These are phyloP conservation scores for Drosophila bunnanda DNA, from an alignment of 2,888 invertebrate genomes.

Conservation along the genomic window DNA sequence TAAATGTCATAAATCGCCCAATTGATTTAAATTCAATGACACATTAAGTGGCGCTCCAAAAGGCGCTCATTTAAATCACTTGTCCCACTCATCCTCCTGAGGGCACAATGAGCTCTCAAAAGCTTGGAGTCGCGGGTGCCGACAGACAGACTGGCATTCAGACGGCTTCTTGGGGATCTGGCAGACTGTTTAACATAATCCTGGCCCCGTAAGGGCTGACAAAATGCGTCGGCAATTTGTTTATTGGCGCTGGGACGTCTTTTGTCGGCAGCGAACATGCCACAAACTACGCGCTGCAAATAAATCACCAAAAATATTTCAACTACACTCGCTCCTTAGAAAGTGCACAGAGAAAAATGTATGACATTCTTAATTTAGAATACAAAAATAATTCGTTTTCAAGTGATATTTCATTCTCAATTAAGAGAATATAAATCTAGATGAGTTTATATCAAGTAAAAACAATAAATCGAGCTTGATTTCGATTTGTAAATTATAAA, in stretches of 20 bases:
- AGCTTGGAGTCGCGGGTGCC: constrained; percentile 19
- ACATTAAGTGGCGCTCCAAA: constrained; percentile 75
- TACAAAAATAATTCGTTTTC: neutral
- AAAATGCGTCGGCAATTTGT: constrained; percentile 82
- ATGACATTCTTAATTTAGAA: neutral
- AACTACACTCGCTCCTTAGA: constrained; percentile 69
- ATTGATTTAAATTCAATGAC: constrained; percentile 69
- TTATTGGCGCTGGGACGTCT: constrained; percentile 70
- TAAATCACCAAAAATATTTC: constrained; percentile 81
- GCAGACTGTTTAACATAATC: constrained; percentile 74
- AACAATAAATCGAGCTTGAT: too few species aligned
- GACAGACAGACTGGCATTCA: constrained; percentile 28
- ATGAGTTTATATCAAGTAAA: too few species aligned
- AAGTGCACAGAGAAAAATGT: constrained; percentile 9
- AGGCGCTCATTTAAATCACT: constrained; percentile 73
- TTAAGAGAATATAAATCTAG: too few species aligned
- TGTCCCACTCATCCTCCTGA: constrained; percentile 33
- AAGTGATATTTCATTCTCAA: too few species aligned
- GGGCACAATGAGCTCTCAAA: constrained; percentile 23
- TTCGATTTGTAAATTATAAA: neutral
- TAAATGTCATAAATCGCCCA: constrained; percentile 4
- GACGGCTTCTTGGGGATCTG: constrained; percentile 20
- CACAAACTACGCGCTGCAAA: constrained; percentile 78
- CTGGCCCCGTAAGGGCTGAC: constrained; percentile 61
- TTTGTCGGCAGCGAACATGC: constrained; percentile 63